Percentiles rank a stretch among this genome's conserved stretches.
phyloP scores from a whole-genome alignment of 2,888 invertebrate genomes.

The Zonitis immaculata region DNA sequence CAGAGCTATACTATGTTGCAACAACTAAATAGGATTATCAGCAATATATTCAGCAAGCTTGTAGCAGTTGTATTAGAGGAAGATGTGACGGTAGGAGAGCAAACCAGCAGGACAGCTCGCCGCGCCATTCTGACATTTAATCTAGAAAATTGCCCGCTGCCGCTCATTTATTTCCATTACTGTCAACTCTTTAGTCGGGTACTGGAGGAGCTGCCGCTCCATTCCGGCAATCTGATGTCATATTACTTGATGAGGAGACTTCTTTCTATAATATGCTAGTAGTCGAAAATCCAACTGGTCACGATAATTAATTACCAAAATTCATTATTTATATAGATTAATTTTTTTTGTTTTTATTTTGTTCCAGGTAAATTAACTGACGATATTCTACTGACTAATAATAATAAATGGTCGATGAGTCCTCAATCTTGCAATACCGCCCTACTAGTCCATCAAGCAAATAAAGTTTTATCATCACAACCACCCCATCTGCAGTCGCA shows the following conservation, averaged over 20 bases:
- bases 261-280: slow-evolving; percentile 13
- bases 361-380: slow-evolving; percentile 49
- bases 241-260: slow-evolving; percentile 42
- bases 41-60: neutral
- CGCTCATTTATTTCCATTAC: slow-evolving; percentile 61
- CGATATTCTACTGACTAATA: slow-evolving; percentile 46
- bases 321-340: too few species aligned
- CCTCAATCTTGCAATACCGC: slow-evolving; percentile 50
- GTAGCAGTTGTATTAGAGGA: neutral
- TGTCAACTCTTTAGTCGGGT: slow-evolving; percentile 53
- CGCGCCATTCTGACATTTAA: slow-evolving; percentile 58
- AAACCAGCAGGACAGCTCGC: slow-evolving; percentile 32
- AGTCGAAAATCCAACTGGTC: slow-evolving; percentile 12
- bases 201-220: slow-evolving; percentile 30
- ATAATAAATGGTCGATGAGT: slow-evolving; percentile 50
- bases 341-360: too few species aligned
- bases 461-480: slow-evolving; percentile 49
- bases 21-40: neutral
- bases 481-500: slow-evolving; percentile 43
- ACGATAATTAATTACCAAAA: slow-evolving; percentile 13
- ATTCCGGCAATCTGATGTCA: slow-evolving; percentile 47
- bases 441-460: slow-evolving; percentile 49
- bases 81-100: slow-evolving; percentile 20
- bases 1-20: neutral
- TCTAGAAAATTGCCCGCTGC: slow-evolving; percentile 61